Conservation (phyloP, 2,797 vertebrate species). For the Tapera naevia region DNA sequence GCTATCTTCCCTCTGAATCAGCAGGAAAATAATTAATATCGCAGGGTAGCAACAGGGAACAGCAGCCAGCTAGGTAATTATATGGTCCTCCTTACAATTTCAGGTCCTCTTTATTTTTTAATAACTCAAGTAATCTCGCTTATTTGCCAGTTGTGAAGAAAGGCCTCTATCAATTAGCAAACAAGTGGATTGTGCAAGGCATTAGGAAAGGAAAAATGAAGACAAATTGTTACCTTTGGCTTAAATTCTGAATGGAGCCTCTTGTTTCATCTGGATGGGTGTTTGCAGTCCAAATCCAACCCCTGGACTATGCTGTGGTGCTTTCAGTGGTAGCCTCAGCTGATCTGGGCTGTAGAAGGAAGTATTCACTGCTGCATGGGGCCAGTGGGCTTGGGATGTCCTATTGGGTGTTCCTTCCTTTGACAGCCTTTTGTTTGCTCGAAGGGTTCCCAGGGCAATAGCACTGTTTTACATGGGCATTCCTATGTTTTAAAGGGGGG, state of each 20-base stretch:
- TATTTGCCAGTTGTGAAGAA: not conserved
- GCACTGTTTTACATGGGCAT: not conserved
- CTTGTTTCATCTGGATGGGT: not conserved
- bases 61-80: not conserved
- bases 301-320: not conserved
- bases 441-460: accelerated
- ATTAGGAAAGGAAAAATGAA: not conserved
- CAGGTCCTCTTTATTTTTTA: not conserved
- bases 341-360: not conserved
- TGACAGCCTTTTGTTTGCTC: not conserved
- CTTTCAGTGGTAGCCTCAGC: not conserved
- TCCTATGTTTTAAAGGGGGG: not conserved
- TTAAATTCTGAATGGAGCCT: not conserved
- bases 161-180: not conserved
- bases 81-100: not conserved
- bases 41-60: not conserved
- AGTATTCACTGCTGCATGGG: not conserved
- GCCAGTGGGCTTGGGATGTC: not conserved
- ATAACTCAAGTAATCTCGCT: not conserved
- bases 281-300: not conserved
- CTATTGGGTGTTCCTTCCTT: not conserved
- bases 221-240: not conserved
- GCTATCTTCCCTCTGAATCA: conserved; percentile 39
- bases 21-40: conserved; percentile 41
- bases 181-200: not conserved